A percentile compares a stretch with the other conserved stretches of the same genome.
phyloP scores from a whole-genome alignment of 2,888 invertebrate species.

The Acleris emargana region DNA sequence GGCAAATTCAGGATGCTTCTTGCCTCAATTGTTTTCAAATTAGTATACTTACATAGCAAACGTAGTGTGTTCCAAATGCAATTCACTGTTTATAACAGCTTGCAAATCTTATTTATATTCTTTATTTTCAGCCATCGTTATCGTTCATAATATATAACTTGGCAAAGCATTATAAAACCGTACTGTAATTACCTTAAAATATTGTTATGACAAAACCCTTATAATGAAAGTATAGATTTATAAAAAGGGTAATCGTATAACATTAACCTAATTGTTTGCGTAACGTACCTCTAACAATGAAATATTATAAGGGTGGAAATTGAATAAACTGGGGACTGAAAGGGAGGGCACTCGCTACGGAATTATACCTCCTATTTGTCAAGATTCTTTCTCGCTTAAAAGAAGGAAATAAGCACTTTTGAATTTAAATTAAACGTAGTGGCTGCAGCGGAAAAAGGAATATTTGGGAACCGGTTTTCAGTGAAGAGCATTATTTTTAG shows the following conservation, averaged over 20 bases:
- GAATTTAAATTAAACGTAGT: conserved; percentile 31
- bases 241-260: not conserved
- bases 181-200: not conserved
- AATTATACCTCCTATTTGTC: conserved; percentile 36
- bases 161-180: no score
- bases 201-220: not conserved
- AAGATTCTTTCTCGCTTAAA: conserved; percentile 34
- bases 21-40: no score
- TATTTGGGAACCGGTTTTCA: no score
- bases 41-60: no score
- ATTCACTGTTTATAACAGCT: no score
- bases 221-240: not conserved
- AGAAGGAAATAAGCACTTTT: conserved; percentile 22
- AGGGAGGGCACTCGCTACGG: conserved; percentile 17
- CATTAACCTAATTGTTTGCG: conserved; percentile 27
- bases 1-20: no score
- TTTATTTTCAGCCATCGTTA: no score
- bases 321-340: conserved; percentile 26
- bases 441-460: not conserved
- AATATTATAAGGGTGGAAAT: conserved; percentile 35
- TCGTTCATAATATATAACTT: no score
- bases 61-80: no score
- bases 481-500: no score
- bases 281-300: conserved; percentile 26
- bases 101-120: no score